phyloP scores from a whole-genome alignment of 2,888 invertebrate species.

The Magallana nippona region DNA sequence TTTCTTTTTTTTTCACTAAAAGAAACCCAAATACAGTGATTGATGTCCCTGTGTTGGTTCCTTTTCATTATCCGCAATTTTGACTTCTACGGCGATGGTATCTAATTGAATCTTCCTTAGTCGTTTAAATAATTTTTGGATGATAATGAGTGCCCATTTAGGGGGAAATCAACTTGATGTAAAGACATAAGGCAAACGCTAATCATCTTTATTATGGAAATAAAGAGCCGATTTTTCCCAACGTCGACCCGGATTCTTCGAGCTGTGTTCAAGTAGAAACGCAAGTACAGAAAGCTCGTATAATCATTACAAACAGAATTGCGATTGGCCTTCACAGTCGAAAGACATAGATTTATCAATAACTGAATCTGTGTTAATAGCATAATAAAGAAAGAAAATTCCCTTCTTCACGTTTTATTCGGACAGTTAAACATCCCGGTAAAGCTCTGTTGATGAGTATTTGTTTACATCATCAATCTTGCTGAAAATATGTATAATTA shows the following conservation, averaged over 20 bases:
- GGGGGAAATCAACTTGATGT: constrained; percentile 14
- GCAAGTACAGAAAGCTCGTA: neutral
- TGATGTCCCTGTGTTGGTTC: neutral
- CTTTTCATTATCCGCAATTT: constrained; percentile 29
- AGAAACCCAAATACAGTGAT: constrained; percentile 29
- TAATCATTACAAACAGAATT: neutral
- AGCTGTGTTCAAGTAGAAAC: neutral
- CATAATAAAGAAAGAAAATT: no score
- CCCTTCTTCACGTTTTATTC: no score
- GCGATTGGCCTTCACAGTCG: neutral
- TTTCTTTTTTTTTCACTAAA: neutral
- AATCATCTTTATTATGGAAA: constrained; percentile 32
- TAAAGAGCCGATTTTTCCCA: neutral
- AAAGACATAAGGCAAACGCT: constrained; percentile 22
- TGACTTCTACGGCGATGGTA: constrained; percentile 15
- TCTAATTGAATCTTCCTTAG: constrained; percentile 21
- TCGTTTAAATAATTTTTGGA: constrained; percentile 22
- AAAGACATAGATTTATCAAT: neutral
- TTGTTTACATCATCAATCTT: no score
- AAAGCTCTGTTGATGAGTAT: no score
- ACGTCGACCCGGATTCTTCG: constrained; percentile 1
- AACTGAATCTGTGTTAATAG: neutral
- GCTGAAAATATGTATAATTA: no score
- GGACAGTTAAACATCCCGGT: no score
- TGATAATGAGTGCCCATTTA: constrained; percentile 30